Conservation (phyloP, 2,113 vertebrate species). For the Morone chrysops region DNA sequence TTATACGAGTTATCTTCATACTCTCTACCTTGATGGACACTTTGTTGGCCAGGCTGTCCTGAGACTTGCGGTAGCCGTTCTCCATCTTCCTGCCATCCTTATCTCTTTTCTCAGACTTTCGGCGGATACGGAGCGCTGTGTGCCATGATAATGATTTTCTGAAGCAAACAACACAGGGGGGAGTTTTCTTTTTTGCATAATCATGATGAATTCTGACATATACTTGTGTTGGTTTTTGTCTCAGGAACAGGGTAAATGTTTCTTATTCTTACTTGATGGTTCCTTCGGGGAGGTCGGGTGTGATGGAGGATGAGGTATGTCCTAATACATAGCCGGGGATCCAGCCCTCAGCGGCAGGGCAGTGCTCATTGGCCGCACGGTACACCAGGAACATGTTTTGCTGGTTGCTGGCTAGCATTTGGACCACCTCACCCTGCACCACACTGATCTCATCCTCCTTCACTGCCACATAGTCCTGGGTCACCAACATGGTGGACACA, state of each 20-base stretch:
- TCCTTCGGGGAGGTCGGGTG: slow-evolving; percentile 93
- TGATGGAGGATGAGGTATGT: slow-evolving; percentile 93
- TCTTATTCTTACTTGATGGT: slow-evolving; percentile 92
- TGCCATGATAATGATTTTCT: slow-evolving; percentile 99
- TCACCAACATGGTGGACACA: slow-evolving; percentile 99
- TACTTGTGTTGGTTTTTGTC: neutral
- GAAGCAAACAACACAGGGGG: neutral
- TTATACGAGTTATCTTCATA: neutral
- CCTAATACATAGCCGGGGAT: slow-evolving; percentile 98
- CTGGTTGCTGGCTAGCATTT: slow-evolving; percentile 99
- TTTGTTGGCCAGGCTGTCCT: slow-evolving; percentile 94
- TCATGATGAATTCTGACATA: neutral
- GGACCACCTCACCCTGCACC: slow-evolving; percentile 98
- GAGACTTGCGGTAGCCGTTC: slow-evolving; percentile 95
- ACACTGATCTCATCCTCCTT: slow-evolving; percentile 99
- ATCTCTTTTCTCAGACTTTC: slow-evolving; percentile 98
- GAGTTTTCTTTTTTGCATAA: neutral
- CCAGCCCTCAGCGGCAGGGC: slow-evolving; percentile 99
- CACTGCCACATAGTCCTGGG: slow-evolving; percentile 98
- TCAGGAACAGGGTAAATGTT: neutral
- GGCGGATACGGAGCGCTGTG: slow-evolving; percentile 96
- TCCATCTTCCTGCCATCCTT: slow-evolving; percentile 89
- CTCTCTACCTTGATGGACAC: slow-evolving; percentile 95
- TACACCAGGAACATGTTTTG: slow-evolving; percentile 99
- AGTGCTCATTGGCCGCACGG: slow-evolving; percentile 96